Conservation (phyloP, 2,888 invertebrate species). For the Brenthis daphne region DNA sequence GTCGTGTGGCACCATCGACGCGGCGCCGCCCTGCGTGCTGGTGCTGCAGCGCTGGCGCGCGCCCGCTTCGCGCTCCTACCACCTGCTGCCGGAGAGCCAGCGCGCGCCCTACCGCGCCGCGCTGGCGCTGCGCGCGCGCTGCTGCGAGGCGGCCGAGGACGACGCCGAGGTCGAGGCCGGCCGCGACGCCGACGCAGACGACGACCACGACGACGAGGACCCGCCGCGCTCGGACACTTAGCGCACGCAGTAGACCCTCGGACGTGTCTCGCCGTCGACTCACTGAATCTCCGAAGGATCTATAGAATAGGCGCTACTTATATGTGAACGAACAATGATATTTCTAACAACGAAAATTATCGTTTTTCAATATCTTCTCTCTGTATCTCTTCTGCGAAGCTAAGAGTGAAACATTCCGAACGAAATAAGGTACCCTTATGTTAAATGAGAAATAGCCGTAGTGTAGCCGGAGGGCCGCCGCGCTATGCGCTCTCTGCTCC, state of each 20-base stretch:
- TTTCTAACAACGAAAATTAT: no score
- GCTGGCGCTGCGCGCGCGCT: constrained; percentile 66
- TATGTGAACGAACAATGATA: no score
- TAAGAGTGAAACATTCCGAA: not conserved
- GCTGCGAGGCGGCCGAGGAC: constrained; percentile 50
- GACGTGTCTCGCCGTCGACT: no score
- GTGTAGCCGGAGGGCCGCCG: not conserved
- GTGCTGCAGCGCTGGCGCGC: constrained; percentile 46
- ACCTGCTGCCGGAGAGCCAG: constrained; percentile 56
- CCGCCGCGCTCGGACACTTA: not conserved
- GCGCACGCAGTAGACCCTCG: no score
- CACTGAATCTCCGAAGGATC: no score
- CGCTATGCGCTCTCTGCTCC: not conserved
- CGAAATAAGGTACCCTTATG: no score
- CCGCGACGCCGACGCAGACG: constrained; percentile 24
- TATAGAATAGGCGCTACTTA: no score
- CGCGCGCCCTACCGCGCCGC: constrained; percentile 47
- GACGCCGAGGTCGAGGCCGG: constrained; percentile 39
- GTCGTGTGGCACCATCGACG: constrained; percentile 83
- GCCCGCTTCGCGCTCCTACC: constrained; percentile 36
- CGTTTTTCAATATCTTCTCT: no score
- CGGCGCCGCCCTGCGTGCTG: constrained; percentile 52
- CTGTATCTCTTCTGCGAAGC: no score
- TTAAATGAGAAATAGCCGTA: not conserved
- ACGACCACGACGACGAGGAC: constrained; percentile 16